phyloP scores from a whole-genome alignment of 2,797 vertebrate genomes.

The Helostoma temminkii region DNA sequence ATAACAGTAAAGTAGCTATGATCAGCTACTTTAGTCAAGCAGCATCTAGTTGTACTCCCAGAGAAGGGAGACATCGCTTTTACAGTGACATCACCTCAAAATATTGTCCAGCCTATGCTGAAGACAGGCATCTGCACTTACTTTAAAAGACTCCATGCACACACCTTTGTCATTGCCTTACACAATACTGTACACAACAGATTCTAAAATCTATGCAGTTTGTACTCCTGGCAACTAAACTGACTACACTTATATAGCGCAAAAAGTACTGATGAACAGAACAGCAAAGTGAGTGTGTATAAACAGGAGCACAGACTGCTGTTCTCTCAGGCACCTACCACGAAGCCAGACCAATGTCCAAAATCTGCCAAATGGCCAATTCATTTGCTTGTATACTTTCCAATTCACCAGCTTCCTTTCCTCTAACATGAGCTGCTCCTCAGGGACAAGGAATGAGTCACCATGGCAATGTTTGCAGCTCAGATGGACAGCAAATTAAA shows the following conservation, averaged over 20 bases:
- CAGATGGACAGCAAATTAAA: constrained; percentile 41
- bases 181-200: constrained; percentile 43
- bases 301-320: constrained; percentile 29
- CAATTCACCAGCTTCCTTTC: constrained; percentile 38
- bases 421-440: constrained; percentile 33
- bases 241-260: constrained; percentile 15
- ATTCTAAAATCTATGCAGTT: background rate
- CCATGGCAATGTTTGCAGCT: constrained; percentile 28
- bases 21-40: constrained; percentile 58
- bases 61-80: constrained; percentile 67
- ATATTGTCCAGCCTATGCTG: constrained; percentile 68
- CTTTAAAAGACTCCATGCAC: constrained; percentile 73
- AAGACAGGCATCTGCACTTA: constrained; percentile 76
- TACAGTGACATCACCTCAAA: constrained; percentile 78
- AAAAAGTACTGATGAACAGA: constrained; percentile 21
- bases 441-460: constrained; percentile 51
- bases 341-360: constrained; percentile 24
- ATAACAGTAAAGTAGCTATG: constrained; percentile 54
- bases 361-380: constrained; percentile 44
- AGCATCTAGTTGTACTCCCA: constrained; percentile 64
- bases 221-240: constrained; percentile 5
- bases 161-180: constrained; percentile 25
- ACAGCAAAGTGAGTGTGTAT: constrained; percentile 2
- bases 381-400: constrained; percentile 28
- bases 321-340: constrained; percentile 24